These are phyloP conservation scores for Podarcis lilfordi DNA, from an alignment of 2,797 vertebrate species.

Conservation along the genomic window DNA sequence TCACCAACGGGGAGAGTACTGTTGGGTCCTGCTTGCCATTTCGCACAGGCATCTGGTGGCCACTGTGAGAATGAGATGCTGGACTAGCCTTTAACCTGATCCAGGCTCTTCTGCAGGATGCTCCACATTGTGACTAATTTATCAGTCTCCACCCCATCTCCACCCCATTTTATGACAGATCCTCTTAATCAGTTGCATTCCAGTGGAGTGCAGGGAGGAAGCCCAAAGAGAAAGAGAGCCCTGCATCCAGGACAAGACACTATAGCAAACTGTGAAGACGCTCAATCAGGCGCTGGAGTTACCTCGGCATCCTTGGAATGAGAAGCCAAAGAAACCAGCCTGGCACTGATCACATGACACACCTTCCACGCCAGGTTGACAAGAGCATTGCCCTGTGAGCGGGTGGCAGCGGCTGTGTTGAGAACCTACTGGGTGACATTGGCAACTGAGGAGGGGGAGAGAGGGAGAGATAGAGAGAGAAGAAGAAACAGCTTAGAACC, in stretches of 20 bases:
- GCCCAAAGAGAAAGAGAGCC: background rate
- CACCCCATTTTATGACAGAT: too few relatives aligned
- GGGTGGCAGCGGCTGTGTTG: conserved; percentile 80
- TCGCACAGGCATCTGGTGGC: too few relatives aligned
- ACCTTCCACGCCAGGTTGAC: conserved; percentile 84
- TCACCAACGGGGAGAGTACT: too few relatives aligned
- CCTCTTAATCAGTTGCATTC: background rate
- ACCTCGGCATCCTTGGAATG: conserved; percentile 90
- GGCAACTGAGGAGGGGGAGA: conserved; percentile 78
- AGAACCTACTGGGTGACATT: conserved; percentile 85
- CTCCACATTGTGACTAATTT: background rate
- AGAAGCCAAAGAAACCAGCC: conserved; percentile 89
- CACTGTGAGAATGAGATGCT: too few relatives aligned
- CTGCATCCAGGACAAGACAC: background rate
- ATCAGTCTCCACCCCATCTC: background rate
- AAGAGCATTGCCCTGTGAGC: conserved; percentile 87
- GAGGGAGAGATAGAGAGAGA: background rate
- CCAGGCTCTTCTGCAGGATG: too few relatives aligned
- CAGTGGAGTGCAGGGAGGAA: background rate
- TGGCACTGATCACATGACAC: conserved; percentile 83
- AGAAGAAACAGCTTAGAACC: background rate
- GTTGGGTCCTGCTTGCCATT: too few relatives aligned
- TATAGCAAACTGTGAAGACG: background rate
- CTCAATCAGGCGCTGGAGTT: background rate
- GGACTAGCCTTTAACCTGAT: too few relatives aligned